Conservation (phyloP, 1,140 invertebrate genomes). For the Formica selysi region DNA sequence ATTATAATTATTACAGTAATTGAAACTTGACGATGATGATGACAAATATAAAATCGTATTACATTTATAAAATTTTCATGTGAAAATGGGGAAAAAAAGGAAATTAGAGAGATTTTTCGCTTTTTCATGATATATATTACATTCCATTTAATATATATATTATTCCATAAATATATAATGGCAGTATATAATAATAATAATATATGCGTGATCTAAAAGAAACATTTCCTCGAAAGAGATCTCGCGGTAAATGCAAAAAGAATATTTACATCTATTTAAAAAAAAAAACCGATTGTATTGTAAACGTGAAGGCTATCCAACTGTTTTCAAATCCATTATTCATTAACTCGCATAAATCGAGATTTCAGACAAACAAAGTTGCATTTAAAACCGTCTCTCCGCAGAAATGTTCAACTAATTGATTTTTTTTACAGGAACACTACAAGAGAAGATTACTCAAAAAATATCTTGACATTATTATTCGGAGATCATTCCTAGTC, state of each 20-base stretch:
- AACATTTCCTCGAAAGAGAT: neutral
- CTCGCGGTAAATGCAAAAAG: neutral
- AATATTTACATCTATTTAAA: neutral
- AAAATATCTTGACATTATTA: neutral
- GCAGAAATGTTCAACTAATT: neutral
- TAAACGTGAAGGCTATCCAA: neutral
- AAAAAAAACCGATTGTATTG: constrained; percentile 18
- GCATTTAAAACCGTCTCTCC: neutral
- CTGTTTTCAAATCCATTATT: neutral
- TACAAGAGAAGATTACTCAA: neutral
- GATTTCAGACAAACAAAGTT: neutral
- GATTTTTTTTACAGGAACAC: neutral
- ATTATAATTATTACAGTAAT: neutral
- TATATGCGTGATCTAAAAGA: neutral
- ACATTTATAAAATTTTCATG: neutral
- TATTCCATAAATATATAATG: constrained; percentile 40
- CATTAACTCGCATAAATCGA: neutral
- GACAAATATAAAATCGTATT: neutral
- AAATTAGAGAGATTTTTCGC: neutral
- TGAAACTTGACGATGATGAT: neutral
- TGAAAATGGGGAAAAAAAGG: neutral
- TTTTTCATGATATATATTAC: constrained; percentile 38
- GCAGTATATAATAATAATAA: constrained; percentile 18
- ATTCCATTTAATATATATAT: constrained; percentile 29
- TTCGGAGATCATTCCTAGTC: neutral